These are phyloP conservation scores for Synergus umbraculus DNA, from an alignment of 2,888 invertebrate genomes.

Conservation along the genomic window DNA sequence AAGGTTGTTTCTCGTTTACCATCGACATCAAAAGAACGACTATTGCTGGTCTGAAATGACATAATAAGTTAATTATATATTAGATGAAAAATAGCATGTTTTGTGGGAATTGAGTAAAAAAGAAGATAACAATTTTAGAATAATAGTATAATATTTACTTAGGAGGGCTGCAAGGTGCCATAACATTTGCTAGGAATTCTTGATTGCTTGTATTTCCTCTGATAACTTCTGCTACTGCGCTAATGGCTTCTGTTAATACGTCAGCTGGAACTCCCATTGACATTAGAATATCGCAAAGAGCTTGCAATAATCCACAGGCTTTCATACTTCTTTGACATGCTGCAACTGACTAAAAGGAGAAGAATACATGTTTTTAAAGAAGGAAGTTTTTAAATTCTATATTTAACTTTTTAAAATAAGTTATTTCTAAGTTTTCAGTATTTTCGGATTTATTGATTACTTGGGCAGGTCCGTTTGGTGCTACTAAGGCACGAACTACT, in stretches of 20 bases:
- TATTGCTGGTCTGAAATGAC: conserved; percentile 87
- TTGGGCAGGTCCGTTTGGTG: conserved; percentile 94
- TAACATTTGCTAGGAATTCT: conserved; percentile 92
- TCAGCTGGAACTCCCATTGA: conserved; percentile 97
- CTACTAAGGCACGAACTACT: conserved; percentile 93
- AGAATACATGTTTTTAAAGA: conserved; percentile 50
- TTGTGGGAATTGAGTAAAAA: neutral
- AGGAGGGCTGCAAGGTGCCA: conserved; percentile 95
- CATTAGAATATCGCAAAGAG: conserved; percentile 94
- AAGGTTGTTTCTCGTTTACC: conserved; percentile 98
- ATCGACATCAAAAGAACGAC: conserved; percentile 98
- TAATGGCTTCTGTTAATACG: conserved; percentile 96
- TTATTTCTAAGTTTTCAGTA: neutral
- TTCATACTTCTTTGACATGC: conserved; percentile 94
- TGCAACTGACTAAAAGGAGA: conserved; percentile 63
- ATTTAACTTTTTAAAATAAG: neutral
- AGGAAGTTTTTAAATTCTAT: neutral
- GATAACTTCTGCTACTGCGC: conserved; percentile 95
- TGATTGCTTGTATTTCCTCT: conserved; percentile 94
- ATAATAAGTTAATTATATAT: conserved; percentile 15
- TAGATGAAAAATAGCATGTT: neutral
- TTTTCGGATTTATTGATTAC: conserved; percentile 75
- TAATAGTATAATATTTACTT: conserved; percentile 74
- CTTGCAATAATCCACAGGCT: conserved; percentile 88
- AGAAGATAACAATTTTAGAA: too few relatives aligned